Conservation (phyloP, 2,113 vertebrate genomes). For the Malaclemys terrapin region DNA sequence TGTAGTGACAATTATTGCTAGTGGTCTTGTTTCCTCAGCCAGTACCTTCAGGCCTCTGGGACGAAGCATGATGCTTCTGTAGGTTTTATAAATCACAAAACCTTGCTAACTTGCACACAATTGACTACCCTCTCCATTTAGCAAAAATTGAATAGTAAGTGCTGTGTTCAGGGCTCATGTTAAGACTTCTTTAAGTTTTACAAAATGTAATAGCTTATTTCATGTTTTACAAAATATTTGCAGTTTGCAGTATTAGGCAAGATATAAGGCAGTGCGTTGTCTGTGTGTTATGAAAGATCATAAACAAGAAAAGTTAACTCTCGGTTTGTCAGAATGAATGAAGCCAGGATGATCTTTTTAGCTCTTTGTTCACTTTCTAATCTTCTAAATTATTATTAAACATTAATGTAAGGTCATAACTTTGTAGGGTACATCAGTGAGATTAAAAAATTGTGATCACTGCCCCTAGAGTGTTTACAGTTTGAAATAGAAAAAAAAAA, state of each 20-base stretch:
- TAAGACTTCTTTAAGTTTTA: not conserved
- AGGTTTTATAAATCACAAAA: constrained; percentile 11
- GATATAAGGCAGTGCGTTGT: not conserved
- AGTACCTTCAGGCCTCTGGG: not conserved
- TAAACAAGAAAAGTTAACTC: not conserved
- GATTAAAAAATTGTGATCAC: not conserved
- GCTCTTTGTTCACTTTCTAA: not conserved
- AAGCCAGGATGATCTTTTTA: not conserved
- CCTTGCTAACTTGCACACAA: not conserved
- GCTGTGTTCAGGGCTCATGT: not conserved
- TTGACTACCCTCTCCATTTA: constrained; percentile 21
- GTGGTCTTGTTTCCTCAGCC: not conserved
- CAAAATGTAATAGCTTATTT: not conserved
- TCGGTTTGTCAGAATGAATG: not conserved
- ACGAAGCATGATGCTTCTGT: not conserved
- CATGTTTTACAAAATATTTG: not conserved
- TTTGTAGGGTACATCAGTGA: not conserved
- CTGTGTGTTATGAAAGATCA: not conserved
- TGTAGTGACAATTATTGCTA: not conserved
- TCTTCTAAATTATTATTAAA: constrained; percentile 6
- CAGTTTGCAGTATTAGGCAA: not conserved
- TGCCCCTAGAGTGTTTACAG: not conserved
- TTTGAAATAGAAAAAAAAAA: constrained; percentile 21
- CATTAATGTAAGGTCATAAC: not conserved
- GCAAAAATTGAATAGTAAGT: not conserved